Conservation (phyloP, 1,140 invertebrate genomes). For the Drosophila mayri region DNA sequence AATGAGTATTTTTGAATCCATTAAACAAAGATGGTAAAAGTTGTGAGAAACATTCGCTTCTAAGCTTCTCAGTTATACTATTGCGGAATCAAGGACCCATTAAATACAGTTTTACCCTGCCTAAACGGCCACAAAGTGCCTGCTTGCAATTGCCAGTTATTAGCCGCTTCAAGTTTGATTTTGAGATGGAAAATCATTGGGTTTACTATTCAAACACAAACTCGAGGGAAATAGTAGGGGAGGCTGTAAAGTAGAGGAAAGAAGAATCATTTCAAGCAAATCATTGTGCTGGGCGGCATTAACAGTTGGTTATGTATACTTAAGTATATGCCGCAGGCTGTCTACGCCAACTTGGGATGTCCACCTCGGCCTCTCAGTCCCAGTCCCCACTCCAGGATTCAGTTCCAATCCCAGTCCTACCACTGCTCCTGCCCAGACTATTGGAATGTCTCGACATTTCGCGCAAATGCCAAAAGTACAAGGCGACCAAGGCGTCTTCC, state of each 20-base stretch:
- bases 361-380: constrained; percentile 7
- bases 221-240: constrained; percentile 11
- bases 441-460: constrained; percentile 60
- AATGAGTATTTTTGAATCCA: background rate
- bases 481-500: constrained; percentile 53
- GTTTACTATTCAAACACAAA: constrained; percentile 58
- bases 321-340: constrained; percentile 49
- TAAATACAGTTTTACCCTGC: background rate
- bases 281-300: constrained; percentile 68
- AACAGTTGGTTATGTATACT: constrained; percentile 60
- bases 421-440: constrained; percentile 21
- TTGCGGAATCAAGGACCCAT: background rate
- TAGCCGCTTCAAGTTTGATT: constrained; percentile 48
- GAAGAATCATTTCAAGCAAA: constrained; percentile 52
- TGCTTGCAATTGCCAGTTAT: constrained; percentile 66
- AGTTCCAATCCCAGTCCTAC: background rate
- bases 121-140: constrained; percentile 12
- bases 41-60: background rate
- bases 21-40: background rate
- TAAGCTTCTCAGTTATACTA: background rate
- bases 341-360: constrained; percentile 33
- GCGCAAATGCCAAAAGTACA: constrained; percentile 75
- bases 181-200: constrained; percentile 60
- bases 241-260: constrained; percentile 18
- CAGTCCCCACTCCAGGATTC: background rate